Evolutionary conservation across 2,888 invertebrate genomes (phyloP).

Genomic region (Perizoma affinitatum): DNA sequence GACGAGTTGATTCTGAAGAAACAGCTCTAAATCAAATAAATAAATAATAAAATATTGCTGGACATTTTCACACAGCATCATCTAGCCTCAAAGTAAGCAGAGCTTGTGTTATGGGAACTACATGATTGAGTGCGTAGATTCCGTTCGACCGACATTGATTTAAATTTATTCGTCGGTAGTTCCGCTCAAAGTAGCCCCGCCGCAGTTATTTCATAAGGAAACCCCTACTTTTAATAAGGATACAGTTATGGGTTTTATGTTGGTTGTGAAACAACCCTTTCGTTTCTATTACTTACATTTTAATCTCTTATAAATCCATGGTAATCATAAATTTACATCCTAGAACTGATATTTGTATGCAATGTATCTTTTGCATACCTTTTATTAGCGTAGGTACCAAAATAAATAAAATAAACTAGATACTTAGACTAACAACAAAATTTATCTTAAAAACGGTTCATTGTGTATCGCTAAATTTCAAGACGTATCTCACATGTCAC

Average conservation of each 20-base stretch:
- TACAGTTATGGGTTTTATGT: background rate
- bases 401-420: no score
- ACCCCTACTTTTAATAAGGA: conserved; percentile 52
- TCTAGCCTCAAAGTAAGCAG: no score
- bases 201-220: conserved; percentile 39
- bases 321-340: no score
- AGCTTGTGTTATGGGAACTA: no score
- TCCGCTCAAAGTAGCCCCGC: conserved; percentile 49
- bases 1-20: conserved; percentile 13
- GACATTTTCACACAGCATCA: no score
- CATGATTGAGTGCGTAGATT: conserved; percentile 30
- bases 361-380: no score
- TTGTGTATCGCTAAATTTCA: no score
- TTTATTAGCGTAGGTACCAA: no score
- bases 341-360: no score
- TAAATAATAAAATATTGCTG: no score
- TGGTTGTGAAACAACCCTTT: background rate
- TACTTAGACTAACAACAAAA: no score
- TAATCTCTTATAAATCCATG: background rate
- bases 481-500: conserved; percentile 2
- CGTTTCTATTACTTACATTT: background rate
- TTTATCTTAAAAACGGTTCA: no score
- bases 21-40: conserved; percentile 28
- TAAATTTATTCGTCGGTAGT: conserved; percentile 68
- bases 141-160: conserved; percentile 56